A percentile compares a stretch with the other conserved stretches of the same genome.
Evolutionary conservation across 2,113 vertebrate species (phyloP).

Genomic region (Piprites chloris): DNA sequence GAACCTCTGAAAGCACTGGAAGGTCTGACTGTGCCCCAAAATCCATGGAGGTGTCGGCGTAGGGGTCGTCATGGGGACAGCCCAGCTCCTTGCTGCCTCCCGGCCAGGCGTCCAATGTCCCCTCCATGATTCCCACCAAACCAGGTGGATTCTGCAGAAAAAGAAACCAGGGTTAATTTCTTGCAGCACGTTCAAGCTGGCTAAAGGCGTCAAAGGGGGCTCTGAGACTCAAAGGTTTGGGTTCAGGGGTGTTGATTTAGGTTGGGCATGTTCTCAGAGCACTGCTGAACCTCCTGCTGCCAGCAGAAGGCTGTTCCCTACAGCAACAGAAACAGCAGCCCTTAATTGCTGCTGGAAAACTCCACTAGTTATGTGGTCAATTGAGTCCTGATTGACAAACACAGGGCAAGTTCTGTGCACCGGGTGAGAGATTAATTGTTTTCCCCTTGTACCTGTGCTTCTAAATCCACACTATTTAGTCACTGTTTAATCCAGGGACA

Average conservation of each 20-base stretch:
- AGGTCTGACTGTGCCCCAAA: not conserved
- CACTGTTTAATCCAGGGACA: not conserved
- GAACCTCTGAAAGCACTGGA: not conserved
- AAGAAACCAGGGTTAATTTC: not conserved
- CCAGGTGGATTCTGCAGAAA: conserved; percentile 31
- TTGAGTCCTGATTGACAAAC: not conserved
- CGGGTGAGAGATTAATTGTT: not conserved
- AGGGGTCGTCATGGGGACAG: not conserved
- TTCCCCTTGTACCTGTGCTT: not conserved
- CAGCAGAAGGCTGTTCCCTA: not conserved
- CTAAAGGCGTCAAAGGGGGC: not conserved
- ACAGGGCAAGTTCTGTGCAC: not conserved
- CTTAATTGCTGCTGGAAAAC: not conserved
- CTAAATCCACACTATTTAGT: not conserved
- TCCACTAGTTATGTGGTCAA: not conserved
- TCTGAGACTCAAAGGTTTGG: not conserved
- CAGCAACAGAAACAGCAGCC: not conserved
- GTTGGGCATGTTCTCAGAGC: not conserved
- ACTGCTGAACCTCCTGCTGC: not conserved
- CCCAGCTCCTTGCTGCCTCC: not conserved
- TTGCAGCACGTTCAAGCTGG: not conserved
- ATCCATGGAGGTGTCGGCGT: not conserved
- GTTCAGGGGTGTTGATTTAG: not conserved
- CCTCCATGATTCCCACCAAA: conserved; percentile 33
- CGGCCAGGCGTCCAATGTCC: not conserved